phyloP scores from a whole-genome alignment of 2,888 invertebrate species.

The Tortricodes alternella region DNA sequence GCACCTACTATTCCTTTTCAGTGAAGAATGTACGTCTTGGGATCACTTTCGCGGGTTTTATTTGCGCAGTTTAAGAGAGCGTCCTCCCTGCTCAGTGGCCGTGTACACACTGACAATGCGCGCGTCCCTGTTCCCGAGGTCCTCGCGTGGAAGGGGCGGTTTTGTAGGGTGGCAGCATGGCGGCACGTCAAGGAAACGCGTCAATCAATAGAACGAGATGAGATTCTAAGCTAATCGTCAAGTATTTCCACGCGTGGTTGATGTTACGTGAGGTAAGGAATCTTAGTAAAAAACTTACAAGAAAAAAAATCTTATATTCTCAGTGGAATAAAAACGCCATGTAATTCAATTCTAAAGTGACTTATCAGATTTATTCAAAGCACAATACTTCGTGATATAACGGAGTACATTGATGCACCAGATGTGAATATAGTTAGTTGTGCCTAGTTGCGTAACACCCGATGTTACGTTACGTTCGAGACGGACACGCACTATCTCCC shows the following conservation, averaged over 20 bases:
- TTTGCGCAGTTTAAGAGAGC: slow-evolving; percentile 47
- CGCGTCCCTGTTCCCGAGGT: slow-evolving; percentile 78
- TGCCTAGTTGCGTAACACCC: slow-evolving; percentile 58
- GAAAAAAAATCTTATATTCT: too few species aligned
- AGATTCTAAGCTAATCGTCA: slow-evolving; percentile 59
- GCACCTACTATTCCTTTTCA: slow-evolving; percentile 47
- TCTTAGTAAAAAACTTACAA: background rate
- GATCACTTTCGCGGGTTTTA: slow-evolving; percentile 55
- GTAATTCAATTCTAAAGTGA: slow-evolving; percentile 27
- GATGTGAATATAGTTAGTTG: slow-evolving; percentile 45
- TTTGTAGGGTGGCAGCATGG: slow-evolving; percentile 76
- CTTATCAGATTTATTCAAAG: slow-evolving; percentile 33
- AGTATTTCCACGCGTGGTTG: slow-evolving; percentile 33
- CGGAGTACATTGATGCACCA: slow-evolving; percentile 46
- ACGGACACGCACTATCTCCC: slow-evolving; percentile 71
- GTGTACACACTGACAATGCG: slow-evolving; percentile 76
- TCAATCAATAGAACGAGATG: slow-evolving; percentile 81
- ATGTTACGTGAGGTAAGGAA: background rate
- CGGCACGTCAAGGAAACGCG: slow-evolving; percentile 69
- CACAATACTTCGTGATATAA: slow-evolving; percentile 47
- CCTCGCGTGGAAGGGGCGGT: slow-evolving; percentile 77
- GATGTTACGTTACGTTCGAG: slow-evolving; percentile 51
- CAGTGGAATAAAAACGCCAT: slow-evolving; percentile 22
- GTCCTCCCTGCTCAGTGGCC: slow-evolving; percentile 60
- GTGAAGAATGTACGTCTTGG: slow-evolving; percentile 45